Conservation (phyloP, 2,113 vertebrate genomes). For the Isurus oxyrinchus region DNA sequence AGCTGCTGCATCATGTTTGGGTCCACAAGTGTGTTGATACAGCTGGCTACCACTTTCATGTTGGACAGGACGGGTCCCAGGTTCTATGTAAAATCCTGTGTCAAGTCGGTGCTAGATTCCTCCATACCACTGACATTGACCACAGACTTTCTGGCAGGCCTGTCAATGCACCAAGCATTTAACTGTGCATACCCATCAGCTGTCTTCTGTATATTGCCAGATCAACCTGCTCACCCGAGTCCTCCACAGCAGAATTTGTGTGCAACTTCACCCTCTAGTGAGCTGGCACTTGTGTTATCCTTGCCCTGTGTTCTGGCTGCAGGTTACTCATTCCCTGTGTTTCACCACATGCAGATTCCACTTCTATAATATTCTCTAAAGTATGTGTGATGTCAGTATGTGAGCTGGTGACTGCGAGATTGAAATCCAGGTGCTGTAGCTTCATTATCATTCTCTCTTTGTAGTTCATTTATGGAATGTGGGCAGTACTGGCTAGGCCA, state of each 20-base stretch:
- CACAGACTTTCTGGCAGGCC: background rate
- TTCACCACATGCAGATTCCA: no score
- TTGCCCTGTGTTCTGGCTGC: background rate
- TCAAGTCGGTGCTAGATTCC: background rate
- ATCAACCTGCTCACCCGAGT: background rate
- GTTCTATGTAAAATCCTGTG: background rate
- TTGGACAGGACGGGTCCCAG: background rate
- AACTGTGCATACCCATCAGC: background rate
- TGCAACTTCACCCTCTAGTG: background rate
- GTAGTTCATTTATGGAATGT: no score
- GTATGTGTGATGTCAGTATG: no score
- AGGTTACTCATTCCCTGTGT: background rate
- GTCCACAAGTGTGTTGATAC: background rate
- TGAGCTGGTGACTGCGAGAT: no score
- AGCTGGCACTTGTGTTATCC: background rate
- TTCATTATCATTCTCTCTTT: no score
- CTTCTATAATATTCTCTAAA: no score
- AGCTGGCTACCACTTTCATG: background rate
- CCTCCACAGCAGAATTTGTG: background rate
- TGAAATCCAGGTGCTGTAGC: no score
- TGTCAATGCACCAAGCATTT: background rate
- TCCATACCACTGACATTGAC: background rate
- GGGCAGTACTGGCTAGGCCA: no score
- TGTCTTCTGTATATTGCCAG: background rate
- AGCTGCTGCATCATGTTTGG: background rate